Evolutionary conservation across 1,140 invertebrate species (phyloP).

Genomic region (Trichonephila clavata): DNA sequence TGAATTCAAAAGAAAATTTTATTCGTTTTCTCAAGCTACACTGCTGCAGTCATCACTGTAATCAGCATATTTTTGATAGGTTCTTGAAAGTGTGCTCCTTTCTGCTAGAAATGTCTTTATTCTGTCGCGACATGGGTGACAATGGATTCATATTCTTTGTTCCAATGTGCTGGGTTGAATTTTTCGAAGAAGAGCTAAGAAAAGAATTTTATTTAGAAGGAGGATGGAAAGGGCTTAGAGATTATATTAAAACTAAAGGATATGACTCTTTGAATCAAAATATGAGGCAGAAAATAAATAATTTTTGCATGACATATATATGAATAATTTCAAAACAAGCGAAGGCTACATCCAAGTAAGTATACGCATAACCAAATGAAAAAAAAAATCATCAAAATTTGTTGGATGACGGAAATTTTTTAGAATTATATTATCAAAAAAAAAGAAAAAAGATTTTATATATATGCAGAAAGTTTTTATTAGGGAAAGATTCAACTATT

Average conservation of each 20-base stretch:
- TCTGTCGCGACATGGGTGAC: background rate
- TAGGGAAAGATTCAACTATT: no score
- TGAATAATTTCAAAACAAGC: background rate
- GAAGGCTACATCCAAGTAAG: background rate
- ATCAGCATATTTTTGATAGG: background rate
- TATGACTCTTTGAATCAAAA: background rate
- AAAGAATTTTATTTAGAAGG: background rate
- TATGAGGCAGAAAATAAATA: background rate
- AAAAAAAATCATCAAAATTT: background rate
- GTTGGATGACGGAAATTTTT: background rate
- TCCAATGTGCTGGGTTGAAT: slow-evolving; percentile 15
- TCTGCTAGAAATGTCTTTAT: background rate
- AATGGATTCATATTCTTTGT: background rate
- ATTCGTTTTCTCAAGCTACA: background rate
- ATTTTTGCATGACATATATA: background rate
- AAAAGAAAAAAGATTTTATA: no score
- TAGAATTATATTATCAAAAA: no score
- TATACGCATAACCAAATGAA: background rate
- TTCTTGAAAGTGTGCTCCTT: background rate
- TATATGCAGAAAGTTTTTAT: no score
- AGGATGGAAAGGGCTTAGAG: background rate
- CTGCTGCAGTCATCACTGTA: background rate
- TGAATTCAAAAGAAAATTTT: slow-evolving; percentile 3
- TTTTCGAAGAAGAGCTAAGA: background rate
- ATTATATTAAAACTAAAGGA: background rate